Evolutionary conservation across 2,113 vertebrate species (phyloP), one percentile per base, ranked within the genome.

Genomic region (Petrocephalus microphthalmus): DNA sequence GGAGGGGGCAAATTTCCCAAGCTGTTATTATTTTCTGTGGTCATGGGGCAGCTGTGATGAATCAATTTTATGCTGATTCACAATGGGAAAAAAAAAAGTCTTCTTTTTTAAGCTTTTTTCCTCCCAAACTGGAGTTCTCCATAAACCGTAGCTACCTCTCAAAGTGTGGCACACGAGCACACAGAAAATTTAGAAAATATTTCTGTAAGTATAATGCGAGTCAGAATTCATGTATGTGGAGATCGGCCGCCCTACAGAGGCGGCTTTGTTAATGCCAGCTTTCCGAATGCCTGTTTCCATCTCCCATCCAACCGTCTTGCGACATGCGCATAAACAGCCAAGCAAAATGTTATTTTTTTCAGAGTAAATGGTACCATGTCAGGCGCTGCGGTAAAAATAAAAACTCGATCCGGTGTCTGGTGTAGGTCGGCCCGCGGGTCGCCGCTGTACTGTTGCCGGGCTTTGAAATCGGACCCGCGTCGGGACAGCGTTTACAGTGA

Each of bases 1-100:
- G 60, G 60, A 42, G 42, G 42, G 60, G 89, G 92, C 91, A 93
- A 92, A 93, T 92, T 92, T 92, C 89, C 85, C 78, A 29, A 82
- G 89, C 90, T 92, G 90, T 91, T 93, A 92, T 94, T 94, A 92
- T 93, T 92, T 93, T 93, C 89, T 90, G 90, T 89, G 91, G 90
- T 89, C 91, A 86, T 54, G 11, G 88, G 90, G 91, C 93, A 93
- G 90, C 91, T 93, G 92, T 89, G 89, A 92, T 93, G 91, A 93
- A 94, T 94, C 91, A 91, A 74, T 89, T 85, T 86, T 87, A 92
- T 91, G 91, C 90, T 91, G 91, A 94, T 94, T 90, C 90, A 88
- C 81, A 88, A 84, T 25, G 71, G 42, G n/a, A 92, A 92, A 91
- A 93, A 93, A 91, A 91, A 57, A 25, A 85, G 78, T 49, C 47